A percentile compares a stretch with the other conserved stretches of the same genome.
These are phyloP conservation scores for Xestia xanthographa DNA, from an alignment of 2,888 invertebrate species.

Conservation along the genomic window DNA sequence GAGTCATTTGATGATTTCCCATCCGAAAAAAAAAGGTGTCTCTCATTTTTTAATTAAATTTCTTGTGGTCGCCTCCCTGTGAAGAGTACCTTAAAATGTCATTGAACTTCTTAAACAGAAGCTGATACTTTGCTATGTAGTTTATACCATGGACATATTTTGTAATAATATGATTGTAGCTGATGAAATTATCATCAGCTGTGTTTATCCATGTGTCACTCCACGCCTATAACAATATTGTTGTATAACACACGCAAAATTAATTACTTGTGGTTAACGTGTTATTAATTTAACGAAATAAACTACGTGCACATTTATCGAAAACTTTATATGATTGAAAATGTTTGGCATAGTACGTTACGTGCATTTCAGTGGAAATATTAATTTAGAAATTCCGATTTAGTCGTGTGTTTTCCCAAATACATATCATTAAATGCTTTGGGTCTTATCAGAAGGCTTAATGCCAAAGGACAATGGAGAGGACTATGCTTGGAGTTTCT, in stretches of 20 bases:
- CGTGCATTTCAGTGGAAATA: not conserved
- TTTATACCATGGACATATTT: not conserved
- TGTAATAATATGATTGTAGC: too few species aligned
- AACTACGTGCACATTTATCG: not conserved
- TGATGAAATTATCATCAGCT: too few species aligned
- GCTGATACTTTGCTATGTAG: not conserved
- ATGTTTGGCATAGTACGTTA: not conserved
- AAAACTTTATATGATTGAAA: not conserved
- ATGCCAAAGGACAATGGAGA: too few species aligned
- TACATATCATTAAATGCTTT: not conserved
- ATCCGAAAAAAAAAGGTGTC: too few species aligned
- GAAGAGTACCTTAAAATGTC: not conserved
- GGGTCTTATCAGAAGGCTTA: too few species aligned
- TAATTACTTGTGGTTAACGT: not conserved
- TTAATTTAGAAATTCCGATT: not conserved
- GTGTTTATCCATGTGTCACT: not conserved
- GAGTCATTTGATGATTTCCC: too few species aligned
- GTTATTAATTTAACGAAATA: not conserved
- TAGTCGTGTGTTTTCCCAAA: not conserved
- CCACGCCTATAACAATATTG: not conserved
- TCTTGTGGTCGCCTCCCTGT: not conserved
- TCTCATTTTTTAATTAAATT: not conserved
- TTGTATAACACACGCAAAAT: conserved; percentile 3
- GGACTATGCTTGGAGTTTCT: too few species aligned
- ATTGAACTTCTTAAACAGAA: not conserved